Evolutionary conservation across 2,888 invertebrate species (phyloP), one percentile per base, ranked within the genome.

Genomic region (Noctuana brunneofusca): DNA sequence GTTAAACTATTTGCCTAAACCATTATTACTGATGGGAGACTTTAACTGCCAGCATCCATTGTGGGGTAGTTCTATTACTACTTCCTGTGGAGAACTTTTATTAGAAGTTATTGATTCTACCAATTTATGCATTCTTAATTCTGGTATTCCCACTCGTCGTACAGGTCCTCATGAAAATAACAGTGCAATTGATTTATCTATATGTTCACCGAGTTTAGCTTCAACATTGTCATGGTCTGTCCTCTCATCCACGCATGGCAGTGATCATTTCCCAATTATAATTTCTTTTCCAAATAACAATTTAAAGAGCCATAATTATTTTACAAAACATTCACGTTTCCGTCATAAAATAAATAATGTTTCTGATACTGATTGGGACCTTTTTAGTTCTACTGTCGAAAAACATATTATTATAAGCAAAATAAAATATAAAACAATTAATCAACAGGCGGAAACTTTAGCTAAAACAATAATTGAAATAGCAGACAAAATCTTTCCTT

Each of bases 161-260:
- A 41, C 41, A 16, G 16, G 41, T 8, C 41, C 41, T 16, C 16
- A 41, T 41, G 41, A 41, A 41, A 41, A 41, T 41, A 8, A 1
- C 41, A 41, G 41, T 8, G 41, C 16, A 41, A 8, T 41, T 16
- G 41, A 41, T 8, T 16, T 41, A 41, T 41, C 41, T 16, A 41
- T 41, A 41, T 41, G 41, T 41, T 8, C 41, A 2, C 41, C 41
- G 16, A 41, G 8, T 41, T 41, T 41, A 41, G 41, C 41, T 2
- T 41, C 41, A 41, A 41, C 16, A 41, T 41, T 41, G 14, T 41
- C 41, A 41, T 41, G 41, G 41, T 41, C 41, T 8, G 41, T 41
- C 8, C 41, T 41, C 16, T 6, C 41, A 8, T 41, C 16, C 16
- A 41, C 41, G 8, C 16, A 16, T 41, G 41, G 41, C 8, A 41